A percentile compares a stretch with the other conserved stretches of the same genome.
phyloP scores from a whole-genome alignment of 2,888 invertebrate genomes.

The Scaptomyza flava region DNA sequence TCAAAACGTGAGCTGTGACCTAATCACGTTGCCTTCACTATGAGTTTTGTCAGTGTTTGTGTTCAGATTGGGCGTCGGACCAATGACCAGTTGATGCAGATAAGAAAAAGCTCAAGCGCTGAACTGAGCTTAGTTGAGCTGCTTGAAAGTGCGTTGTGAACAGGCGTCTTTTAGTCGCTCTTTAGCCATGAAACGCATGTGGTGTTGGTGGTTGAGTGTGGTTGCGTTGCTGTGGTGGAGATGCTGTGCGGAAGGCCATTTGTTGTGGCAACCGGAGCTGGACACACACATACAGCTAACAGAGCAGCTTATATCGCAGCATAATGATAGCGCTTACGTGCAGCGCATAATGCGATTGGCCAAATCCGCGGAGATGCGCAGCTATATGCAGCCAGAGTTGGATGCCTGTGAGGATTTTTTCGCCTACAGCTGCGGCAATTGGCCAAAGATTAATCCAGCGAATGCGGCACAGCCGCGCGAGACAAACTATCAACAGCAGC shows the following conservation, averaged over 20 bases:
- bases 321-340: conserved; percentile 74
- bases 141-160: conserved; percentile 59
- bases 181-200: conserved; percentile 55
- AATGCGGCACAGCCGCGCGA: conserved; percentile 61
- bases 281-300: conserved; percentile 63
- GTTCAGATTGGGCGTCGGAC: conserved; percentile 21
- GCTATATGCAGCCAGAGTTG: conserved; percentile 74
- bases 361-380: conserved; percentile 79
- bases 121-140: neutral
- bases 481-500: conserved; percentile 69
- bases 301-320: conserved; percentile 68
- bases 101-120: conserved; percentile 47
- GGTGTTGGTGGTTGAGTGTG: conserved; percentile 20
- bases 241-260: conserved; percentile 31
- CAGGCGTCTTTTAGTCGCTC: conserved; percentile 46
- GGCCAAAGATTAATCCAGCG: conserved; percentile 79
- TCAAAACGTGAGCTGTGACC: conserved; percentile 54
- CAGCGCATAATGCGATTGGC: conserved; percentile 76
- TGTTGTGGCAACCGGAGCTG: conserved; percentile 50
- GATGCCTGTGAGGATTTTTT: conserved; percentile 81
- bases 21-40: conserved; percentile 56
- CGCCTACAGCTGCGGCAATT: conserved; percentile 81
- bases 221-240: conserved; percentile 29
- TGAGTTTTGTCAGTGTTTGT: conserved; percentile 8
- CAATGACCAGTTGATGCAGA: conserved; percentile 45